Base-by-base conservation (phyloP, 1,140 invertebrate genomes). In the Drosophila sturtevanti region DNA sequence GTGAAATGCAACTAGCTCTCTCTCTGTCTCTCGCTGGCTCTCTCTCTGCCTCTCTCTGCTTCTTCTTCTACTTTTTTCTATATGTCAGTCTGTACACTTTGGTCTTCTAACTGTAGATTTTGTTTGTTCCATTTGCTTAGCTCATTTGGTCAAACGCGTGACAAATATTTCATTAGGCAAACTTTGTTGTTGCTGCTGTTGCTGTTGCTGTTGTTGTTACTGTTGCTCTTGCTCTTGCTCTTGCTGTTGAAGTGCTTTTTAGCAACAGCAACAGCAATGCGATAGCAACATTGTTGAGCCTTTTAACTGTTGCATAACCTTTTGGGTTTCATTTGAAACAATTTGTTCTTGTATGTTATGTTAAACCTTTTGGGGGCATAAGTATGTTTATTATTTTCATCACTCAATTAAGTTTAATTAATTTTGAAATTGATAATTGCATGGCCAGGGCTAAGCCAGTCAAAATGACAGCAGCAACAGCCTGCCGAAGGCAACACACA, bases 331-430 rank as follows among this genome's bases (percentile, higher is more conserved):
- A 21, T 59, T 63, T 60, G 12, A 82, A 82, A 71, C 74, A 82
- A 61, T 75, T 18, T 22, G 21, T 64, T 51, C 22, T 22, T 31
- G 24, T 31, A 31, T 31, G 5, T 0, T 6, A 31, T 31, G 27
- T 31, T 60, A 56, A 44, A 54, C 64, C 59, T 35, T 44, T 35
- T 56, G 44, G 35, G 27, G 55, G 22, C 16, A 9, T 70, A 69
- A 66, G 77, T 65, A 63, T 90, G 87, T 90, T 86, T 86, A 86
- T 90, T 90, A 86, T 82, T 89, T 89, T 84, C 84, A 89, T 79
- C 77, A 84, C 84, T 90, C 86, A 90, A 90, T 90, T 90, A 82
- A 77, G 72, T 81, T 86, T 82, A 90, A 90, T 90, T 90, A 90
- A 90, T 90, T 90, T 90, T 79, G 76, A 86, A 90, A 90, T 82